Percentiles rank a stretch among this genome's conserved stretches.
Evolutionary conservation across 2,888 invertebrate species (phyloP).

Genomic region (Cordilura impudica): DNA sequence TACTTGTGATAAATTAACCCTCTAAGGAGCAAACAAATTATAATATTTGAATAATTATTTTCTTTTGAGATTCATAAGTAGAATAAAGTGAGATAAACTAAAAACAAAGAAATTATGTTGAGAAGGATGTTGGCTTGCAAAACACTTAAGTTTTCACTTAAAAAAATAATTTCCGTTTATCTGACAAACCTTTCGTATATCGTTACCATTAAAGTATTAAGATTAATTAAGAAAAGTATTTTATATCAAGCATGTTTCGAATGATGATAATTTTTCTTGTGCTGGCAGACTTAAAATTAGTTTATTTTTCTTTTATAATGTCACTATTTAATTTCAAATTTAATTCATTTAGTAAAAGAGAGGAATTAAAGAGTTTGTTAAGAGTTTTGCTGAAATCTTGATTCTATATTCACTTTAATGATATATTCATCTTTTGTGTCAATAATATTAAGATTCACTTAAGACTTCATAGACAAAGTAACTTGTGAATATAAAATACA

Average conservation of each 20-base stretch:
- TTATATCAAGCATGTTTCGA: not conserved
- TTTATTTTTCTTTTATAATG: not conserved
- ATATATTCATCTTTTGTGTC: slow-evolving; percentile 29
- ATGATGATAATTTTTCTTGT: too few relatives aligned
- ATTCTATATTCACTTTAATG: not conserved
- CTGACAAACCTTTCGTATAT: too few relatives aligned
- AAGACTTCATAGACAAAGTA: slow-evolving; percentile 10
- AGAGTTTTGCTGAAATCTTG: not conserved
- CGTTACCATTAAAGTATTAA: too few relatives aligned
- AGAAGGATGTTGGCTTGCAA: too few relatives aligned
- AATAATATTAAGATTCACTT: slow-evolving; percentile 40
- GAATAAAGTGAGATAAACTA: too few relatives aligned
- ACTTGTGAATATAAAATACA: not conserved
- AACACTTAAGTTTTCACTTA: too few relatives aligned
- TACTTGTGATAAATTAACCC: slow-evolving; percentile 35
- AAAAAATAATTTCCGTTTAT: too few relatives aligned
- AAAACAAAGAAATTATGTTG: too few relatives aligned
- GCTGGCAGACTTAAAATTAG: not conserved
- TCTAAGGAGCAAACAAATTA: too few relatives aligned
- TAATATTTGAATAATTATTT: too few relatives aligned
- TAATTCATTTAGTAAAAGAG: too few relatives aligned
- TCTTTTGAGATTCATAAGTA: too few relatives aligned
- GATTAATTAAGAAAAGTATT: slow-evolving; percentile 19
- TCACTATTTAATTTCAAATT: not conserved
- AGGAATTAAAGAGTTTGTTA: not conserved